A percentile compares a stretch with the other conserved stretches of the same genome.
These are phyloP conservation scores for Meganola albula DNA, from an alignment of 2,888 invertebrate genomes.

Conservation along the genomic window DNA sequence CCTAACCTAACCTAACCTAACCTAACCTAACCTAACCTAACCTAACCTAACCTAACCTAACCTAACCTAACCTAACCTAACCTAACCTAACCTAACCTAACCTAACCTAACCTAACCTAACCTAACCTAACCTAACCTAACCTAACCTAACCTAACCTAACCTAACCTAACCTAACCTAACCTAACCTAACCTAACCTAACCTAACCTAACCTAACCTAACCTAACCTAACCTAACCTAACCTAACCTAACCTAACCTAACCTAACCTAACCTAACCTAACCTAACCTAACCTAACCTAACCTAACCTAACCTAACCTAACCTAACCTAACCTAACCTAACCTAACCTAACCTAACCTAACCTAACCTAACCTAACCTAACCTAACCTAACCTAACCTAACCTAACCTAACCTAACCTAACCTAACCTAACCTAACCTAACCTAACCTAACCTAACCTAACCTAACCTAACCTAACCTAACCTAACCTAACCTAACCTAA, in stretches of 20 bases:
- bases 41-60: constrained; percentile 10
- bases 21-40: constrained; percentile 4
- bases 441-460: constrained; percentile 16
- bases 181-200: constrained; percentile 8
- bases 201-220: constrained; percentile 8
- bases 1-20: constrained; percentile 11
- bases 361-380: constrained; percentile 12
- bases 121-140: constrained; percentile 18
- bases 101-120: constrained; percentile 16
- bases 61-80: constrained; percentile 12
- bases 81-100: constrained; percentile 8
- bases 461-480: constrained; percentile 20
- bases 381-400: constrained; percentile 9
- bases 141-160: constrained; percentile 16
- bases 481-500: constrained; percentile 21
- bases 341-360: constrained; percentile 20
- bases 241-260: constrained; percentile 7
- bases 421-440: constrained; percentile 13
- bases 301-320: constrained; percentile 9
- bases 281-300: constrained; percentile 12
- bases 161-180: constrained; percentile 9
- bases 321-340: constrained; percentile 7
- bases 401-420: constrained; percentile 13
- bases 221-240: constrained; percentile 1
- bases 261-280: constrained; percentile 9